Percentiles rank a stretch among this genome's conserved stretches.
phyloP scores from a whole-genome alignment of 1,140 invertebrate genomes.

The Zaprionus davidi region DNA sequence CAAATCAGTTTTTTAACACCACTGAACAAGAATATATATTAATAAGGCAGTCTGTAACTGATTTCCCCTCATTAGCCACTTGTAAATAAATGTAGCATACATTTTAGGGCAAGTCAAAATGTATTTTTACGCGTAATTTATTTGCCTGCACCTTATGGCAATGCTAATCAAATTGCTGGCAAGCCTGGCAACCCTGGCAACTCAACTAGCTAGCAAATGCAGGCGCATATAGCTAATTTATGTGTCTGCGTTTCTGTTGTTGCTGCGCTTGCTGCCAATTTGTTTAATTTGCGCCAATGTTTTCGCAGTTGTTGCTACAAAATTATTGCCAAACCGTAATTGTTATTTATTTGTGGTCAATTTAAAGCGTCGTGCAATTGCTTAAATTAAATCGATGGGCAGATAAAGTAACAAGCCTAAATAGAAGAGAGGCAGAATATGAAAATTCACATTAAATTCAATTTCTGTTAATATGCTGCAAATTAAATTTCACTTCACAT shows the following conservation, averaged over 20 bases:
- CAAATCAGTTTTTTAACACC: too few species aligned
- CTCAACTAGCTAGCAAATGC: constrained; percentile 25
- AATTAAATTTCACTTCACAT: not conserved
- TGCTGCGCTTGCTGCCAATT: constrained; percentile 49
- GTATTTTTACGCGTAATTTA: constrained; percentile 60
- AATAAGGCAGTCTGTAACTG: not conserved
- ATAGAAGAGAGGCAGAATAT: not conserved
- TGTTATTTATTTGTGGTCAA: constrained; percentile 81
- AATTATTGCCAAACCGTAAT: constrained; percentile 59
- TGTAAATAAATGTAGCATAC: not conserved
- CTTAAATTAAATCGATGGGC: constrained; percentile 33
- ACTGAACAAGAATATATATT: too few species aligned
- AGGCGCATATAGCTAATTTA: constrained; percentile 65
- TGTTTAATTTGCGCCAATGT: constrained; percentile 50
- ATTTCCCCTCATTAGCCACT: too few species aligned
- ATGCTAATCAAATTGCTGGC: constrained; percentile 59
- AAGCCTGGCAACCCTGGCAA: constrained; percentile 28
- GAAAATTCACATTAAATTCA: not conserved
- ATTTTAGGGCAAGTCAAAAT: constrained; percentile 11
- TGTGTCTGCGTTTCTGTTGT: constrained; percentile 69
- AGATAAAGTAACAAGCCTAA: not conserved
- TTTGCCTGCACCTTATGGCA: constrained; percentile 39
- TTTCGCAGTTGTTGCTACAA: constrained; percentile 22
- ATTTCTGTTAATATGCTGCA: not conserved
- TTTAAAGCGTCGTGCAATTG: too few species aligned